Percentiles rank a stretch among this genome's conserved stretches.
phyloP scores from a whole-genome alignment of 2,113 vertebrate species.

The Australoheros scitulus region DNA sequence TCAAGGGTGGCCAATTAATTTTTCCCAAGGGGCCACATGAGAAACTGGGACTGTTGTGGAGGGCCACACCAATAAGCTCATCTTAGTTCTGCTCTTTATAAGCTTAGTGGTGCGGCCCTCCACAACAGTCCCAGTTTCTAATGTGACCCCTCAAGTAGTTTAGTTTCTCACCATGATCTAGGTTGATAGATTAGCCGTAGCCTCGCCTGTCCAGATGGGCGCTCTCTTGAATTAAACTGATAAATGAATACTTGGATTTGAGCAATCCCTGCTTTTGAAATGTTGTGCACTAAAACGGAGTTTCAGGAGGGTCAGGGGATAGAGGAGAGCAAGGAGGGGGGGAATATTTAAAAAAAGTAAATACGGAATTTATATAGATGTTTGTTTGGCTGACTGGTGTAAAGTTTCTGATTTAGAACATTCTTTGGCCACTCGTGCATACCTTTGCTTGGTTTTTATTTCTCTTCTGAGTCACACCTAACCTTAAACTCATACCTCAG shows the following conservation, averaged over 20 bases:
- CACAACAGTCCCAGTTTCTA: background rate
- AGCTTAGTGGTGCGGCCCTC: background rate
- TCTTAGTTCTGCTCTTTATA: background rate
- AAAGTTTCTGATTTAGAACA: background rate
- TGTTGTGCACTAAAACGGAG: constrained; percentile 1
- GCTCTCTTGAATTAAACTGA: background rate
- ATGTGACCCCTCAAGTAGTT: background rate
- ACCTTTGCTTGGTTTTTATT: constrained; percentile 16
- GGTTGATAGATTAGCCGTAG: background rate
- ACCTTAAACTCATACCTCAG: constrained; percentile 22
- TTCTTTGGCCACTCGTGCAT: background rate
- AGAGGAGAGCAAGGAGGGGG: constrained; percentile 46
- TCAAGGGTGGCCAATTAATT: background rate
- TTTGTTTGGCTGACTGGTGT: constrained; percentile 7
- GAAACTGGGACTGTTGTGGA: background rate
- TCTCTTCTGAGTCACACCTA: constrained; percentile 40
- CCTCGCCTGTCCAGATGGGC: background rate
- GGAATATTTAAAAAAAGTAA: background rate
- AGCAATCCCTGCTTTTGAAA: background rate
- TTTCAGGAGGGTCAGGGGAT: constrained; percentile 37
- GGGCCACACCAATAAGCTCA: background rate
- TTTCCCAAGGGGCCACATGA: background rate
- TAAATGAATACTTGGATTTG: constrained; percentile 20
- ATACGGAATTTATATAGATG: background rate
- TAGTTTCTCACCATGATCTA: background rate